phyloP scores from a whole-genome alignment of 2,113 vertebrate species.

The Zosterops hypoxanthus region DNA sequence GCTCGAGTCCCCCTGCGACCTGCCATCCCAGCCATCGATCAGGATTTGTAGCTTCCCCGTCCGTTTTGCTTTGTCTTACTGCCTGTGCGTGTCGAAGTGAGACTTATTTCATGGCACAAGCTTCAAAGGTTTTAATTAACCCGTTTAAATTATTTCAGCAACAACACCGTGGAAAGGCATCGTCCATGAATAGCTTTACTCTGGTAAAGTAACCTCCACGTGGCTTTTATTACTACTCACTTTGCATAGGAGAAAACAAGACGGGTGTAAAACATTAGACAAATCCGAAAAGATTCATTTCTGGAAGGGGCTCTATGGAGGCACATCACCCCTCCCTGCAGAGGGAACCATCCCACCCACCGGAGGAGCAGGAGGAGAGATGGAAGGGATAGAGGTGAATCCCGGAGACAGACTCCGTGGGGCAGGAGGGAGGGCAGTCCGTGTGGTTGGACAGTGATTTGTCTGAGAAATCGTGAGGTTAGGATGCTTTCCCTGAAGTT shows the following conservation, averaged over 20 bases:
- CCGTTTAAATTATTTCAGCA: constrained; percentile 6
- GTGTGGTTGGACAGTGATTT: not conserved
- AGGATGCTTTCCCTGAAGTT: not conserved
- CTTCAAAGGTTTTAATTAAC: not conserved
- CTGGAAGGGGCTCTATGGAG: not conserved
- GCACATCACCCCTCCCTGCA: not conserved
- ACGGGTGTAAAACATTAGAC: not conserved
- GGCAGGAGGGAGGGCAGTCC: not conserved
- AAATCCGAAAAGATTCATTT: not conserved
- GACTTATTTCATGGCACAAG: not conserved
- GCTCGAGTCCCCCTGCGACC: not conserved
- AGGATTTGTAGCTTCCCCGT: not conserved
- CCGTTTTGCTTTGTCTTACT: not conserved
- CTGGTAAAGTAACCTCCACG: not conserved
- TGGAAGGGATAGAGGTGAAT: not conserved
- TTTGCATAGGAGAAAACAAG: not conserved
- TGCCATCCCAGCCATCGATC: not conserved
- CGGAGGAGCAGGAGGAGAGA: not conserved
- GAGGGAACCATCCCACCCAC: not conserved
- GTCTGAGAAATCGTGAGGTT: not conserved
- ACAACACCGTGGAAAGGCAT: not conserved
- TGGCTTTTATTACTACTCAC: not conserved
- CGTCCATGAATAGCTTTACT: not conserved
- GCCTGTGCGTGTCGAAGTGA: not conserved
- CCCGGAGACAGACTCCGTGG: not conserved